These are phyloP conservation scores for Chondrilla cf. caribensis DNA, from an alignment of 37 sponge, comb jelly and placozoan species.

Conservation along the genomic window DNA sequence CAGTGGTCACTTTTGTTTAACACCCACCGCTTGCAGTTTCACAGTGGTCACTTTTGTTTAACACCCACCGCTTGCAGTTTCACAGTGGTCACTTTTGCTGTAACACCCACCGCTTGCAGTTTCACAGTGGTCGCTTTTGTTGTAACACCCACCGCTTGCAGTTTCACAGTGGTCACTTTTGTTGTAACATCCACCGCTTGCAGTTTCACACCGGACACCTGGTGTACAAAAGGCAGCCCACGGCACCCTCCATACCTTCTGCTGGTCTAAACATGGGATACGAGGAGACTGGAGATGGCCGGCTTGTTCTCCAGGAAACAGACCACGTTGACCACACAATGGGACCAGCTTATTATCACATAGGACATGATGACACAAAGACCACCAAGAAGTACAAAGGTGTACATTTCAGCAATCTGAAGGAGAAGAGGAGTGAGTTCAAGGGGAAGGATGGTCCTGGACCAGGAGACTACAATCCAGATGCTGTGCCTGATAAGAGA, in stretches of 20 bases:
- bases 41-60: too few species aligned
- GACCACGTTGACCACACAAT: slow-evolving; percentile 71
- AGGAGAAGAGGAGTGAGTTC: slow-evolving; percentile 56
- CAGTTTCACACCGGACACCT: slow-evolving; percentile 40
- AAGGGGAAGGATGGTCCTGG: slow-evolving; percentile 73
- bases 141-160: too few species aligned
- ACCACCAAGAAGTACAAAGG: slow-evolving; percentile 83
- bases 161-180: too few species aligned
- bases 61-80: too few species aligned
- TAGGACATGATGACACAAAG: slow-evolving; percentile 26
- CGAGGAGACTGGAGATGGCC: slow-evolving; percentile 71
- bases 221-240: slow-evolving; percentile 60
- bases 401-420: slow-evolving; percentile 70
- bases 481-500: neutral
- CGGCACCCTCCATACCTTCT: slow-evolving; percentile 90
- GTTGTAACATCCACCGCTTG: neutral
- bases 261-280: slow-evolving; percentile 85
- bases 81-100: too few species aligned
- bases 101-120: too few species aligned
- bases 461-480: slow-evolving; percentile 70
- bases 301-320: slow-evolving; percentile 65
- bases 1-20: too few species aligned
- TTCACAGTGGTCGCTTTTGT: too few species aligned
- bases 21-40: too few species aligned
- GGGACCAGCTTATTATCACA: slow-evolving; percentile 94